These are phyloP conservation scores for Pseudochromis fuscus DNA, from an alignment of 2,797 vertebrate genomes.

Conservation along the genomic window DNA sequence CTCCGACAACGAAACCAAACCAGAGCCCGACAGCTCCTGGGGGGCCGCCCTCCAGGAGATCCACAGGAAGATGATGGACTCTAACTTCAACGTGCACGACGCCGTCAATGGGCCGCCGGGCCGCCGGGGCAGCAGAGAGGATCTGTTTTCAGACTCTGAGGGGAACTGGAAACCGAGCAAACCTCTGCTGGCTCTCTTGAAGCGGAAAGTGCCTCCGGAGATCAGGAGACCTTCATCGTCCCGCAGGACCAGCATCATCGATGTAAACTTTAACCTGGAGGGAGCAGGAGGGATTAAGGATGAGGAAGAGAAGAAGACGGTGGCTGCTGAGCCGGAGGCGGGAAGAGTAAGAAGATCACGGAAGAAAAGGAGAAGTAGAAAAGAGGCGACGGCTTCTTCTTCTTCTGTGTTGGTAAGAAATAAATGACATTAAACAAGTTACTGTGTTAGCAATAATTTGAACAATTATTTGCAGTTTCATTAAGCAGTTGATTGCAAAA, in stretches of 20 bases:
- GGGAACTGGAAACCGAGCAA: constrained; percentile 63
- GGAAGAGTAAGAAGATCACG: constrained; percentile 60
- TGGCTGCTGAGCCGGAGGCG: constrained; percentile 44
- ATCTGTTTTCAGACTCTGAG: constrained; percentile 61
- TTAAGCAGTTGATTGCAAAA: no score
- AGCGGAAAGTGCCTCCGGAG: constrained; percentile 73
- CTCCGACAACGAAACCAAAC: constrained; percentile 89
- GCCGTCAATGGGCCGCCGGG: background rate
- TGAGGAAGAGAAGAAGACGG: constrained; percentile 42
- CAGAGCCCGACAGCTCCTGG: constrained; percentile 85
- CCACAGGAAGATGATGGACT: constrained; percentile 73
- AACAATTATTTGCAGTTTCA: no score
- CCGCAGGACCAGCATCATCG: constrained; percentile 71
- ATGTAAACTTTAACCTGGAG: constrained; percentile 77
- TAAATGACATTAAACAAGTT: background rate
- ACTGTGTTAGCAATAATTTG: background rate
- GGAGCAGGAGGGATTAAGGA: constrained; percentile 49
- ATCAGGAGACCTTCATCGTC: constrained; percentile 60
- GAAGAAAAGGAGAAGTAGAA: constrained; percentile 71
- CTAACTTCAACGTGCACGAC: constrained; percentile 63
- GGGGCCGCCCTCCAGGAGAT: constrained; percentile 74
- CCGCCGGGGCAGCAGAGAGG: constrained; percentile 27
- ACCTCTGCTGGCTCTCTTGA: constrained; percentile 62
- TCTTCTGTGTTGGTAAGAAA: constrained; percentile 65
- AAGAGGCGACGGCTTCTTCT: constrained; percentile 33